Base-by-base conservation (phyloP, 1,140 invertebrate genomes). In the Reticulitermes speratus region DNA sequence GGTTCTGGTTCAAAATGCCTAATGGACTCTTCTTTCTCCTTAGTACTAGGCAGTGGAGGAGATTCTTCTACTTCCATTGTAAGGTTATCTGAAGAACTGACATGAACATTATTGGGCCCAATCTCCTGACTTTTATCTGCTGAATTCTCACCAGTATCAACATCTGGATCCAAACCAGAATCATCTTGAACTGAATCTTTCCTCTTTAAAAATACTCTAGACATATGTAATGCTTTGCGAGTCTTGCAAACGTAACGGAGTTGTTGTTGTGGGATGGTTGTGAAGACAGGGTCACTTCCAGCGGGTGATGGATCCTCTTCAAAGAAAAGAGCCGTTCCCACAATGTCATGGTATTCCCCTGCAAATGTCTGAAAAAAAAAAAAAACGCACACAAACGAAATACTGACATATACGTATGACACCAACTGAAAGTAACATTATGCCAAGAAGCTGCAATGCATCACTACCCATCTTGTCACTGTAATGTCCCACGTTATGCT, bases 311-410 rank as follows among this genome's bases (percentile, higher is more conserved):
- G 44, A 52, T 84, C 83, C 52, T 86, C 86, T 84, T 86, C 86
- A 86, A 86, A 86, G 82, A 86, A 86, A 32, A 86, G 32, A 59
- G 86, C 86, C 23, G 86, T 86, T 30, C 86, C 86, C 45, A 59
- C 44, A 65, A 44, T 84, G 25, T 86, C 86, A 84, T 25, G 82
- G 44, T 86, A 86, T 82, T 86, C 45, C 7, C 86, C 86, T 38
- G 82, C n/a, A 84, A 84, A 86, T 38, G 83, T 82, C 82, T 86
- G 86, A 8, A 65, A 86, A 86, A 84, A 25, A 75, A 8, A 65
- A 86, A 86, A 84, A 25, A 75, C 19, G 48, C 19, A 55, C 19
- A 55, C 14, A 16, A 16, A 55, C 52, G 8, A 21, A 55, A 55
- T 55, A 55, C 19, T 21, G 52, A 55, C 19, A 14, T 16, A 55